Evolutionary conservation across 2,888 invertebrate species (phyloP), one percentile per base, ranked within the genome.

Genomic region (Cyclophora albipunctata): DNA sequence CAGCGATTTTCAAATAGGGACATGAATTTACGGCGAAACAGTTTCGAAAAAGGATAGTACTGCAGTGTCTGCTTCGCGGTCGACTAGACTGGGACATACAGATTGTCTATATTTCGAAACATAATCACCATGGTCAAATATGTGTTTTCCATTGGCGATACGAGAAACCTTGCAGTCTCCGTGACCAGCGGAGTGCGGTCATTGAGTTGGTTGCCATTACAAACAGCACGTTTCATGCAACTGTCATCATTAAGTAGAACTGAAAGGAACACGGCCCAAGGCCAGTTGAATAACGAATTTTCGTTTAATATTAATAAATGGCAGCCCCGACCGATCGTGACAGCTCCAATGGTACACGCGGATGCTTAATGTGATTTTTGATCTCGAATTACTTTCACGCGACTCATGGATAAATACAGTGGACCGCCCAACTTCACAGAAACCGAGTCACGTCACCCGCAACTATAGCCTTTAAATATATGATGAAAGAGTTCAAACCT

Each of bases 201-300:
- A 73, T 73, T 73, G 75, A 75, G 69, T 74, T 69, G 69, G 54
- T 60, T 75, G 70, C 70, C 71, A 79, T 81, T 82, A 79, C 73
- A 64, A 78, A 67, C 75, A 75, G 78, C 81, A 81, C 80, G 81
- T 78, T 80, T 77, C 77, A 71, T 79, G 70, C 79, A 77, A 84
- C 83, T 84, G 83, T 83, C 84, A 88, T 85, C 84, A 84, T 82
- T 86, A 83, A 81, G 74, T 77, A 78, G 75, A 85, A 85, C 84
- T 81, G 86, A 87, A 87, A 87, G 86, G 85, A 82, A 78, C 83
- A 67, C 60, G 63, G 72, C 69, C 78, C 85, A 84, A 87, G 87
- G 88, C 84, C 79, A 81, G 71, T 75, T 81, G 83, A 78, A 86
- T 86, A 85, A 85, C 85, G 84, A 84, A 87, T 86, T 87, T 88